Base-by-base conservation (phyloP, 2,888 invertebrate species). In the Heliconius ismenius region DNA sequence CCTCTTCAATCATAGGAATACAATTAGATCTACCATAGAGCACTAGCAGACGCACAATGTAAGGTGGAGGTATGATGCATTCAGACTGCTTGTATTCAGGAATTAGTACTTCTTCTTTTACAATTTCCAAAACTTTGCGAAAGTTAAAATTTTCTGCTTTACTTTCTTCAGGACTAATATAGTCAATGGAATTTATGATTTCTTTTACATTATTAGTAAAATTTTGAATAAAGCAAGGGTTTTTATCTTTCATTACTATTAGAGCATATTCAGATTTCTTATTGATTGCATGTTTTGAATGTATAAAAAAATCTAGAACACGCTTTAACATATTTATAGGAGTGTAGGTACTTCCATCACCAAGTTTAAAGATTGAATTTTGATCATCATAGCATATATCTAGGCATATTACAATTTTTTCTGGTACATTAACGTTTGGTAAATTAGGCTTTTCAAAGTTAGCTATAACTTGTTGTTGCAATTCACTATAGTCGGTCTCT, bases 11-110 rank as follows among this genome's bases (percentile, higher is more conserved):
- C 70, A 92, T 83, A 11, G 97, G 96, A 70, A 96, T 83, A 81
- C 96, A 96, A 81, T 95, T 95, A 1, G 97, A 96, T 73, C 97
- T 90, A 10, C 95, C 95, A 88, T 96, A 97, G 24, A 97, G 87
- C 3, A 97, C 90, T 77, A 97, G 90, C 81, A 95, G 92, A 63
- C 97, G 91, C 0, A 96, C 95, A 26, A 96, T 90, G 87, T 93
- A 95, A 1, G 95, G 91, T 2, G 96, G 96, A 26, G 95, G 93
- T 26, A 91, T 65, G 73, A 91, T 86, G 75, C 89, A 89, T 74
- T 91, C 90, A 21, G 87, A 87, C 74, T 89, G 86, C 70, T 86
- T 89, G 63, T 92, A 91, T 76, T 91, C 88, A 13, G 95, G 95
- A 70, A 96, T 84, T 74, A 89, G 88, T 62, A 95, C 87, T 78